Conservation (phyloP, 2,888 invertebrate species). For the Trypoxylon attenuatum region DNA sequence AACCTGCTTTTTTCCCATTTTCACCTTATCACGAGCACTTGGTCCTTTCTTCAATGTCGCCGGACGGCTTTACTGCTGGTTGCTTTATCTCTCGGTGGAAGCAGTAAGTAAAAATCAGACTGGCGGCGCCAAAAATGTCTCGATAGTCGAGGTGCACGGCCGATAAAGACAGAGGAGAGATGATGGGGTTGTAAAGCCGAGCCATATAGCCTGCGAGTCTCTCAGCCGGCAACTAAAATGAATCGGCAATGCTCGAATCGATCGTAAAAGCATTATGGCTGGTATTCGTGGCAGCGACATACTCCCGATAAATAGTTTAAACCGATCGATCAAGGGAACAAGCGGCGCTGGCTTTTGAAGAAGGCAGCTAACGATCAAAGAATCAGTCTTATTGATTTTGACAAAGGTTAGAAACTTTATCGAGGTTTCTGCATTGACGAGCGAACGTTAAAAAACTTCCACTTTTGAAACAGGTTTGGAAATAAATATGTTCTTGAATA, state of each 20-base stretch:
- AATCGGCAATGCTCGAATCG: constrained; percentile 46
- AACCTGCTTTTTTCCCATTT: constrained; percentile 2
- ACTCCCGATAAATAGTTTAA: constrained; percentile 48
- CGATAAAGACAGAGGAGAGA: constrained; percentile 63
- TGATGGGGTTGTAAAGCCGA: constrained; percentile 65
- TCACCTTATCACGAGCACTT: neutral
- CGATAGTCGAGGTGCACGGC: constrained; percentile 56
- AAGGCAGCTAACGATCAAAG: too few species aligned
- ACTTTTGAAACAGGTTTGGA: too few species aligned
- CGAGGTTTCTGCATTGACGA: too few species aligned
- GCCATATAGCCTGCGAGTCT: constrained; percentile 37
- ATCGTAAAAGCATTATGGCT: constrained; percentile 49
- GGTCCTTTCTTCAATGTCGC: constrained; percentile 1
- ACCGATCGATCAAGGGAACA: too few species aligned
- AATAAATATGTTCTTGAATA: too few species aligned
- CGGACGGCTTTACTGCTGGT: too few species aligned
- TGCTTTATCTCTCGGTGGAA: constrained; percentile 17
- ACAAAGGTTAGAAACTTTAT: too few species aligned
- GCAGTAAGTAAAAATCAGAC: constrained; percentile 59
- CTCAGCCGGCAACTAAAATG: constrained; percentile 40
- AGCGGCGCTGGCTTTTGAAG: too few species aligned
- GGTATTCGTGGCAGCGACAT: constrained; percentile 29
- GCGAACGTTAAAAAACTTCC: too few species aligned
- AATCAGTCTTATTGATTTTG: too few species aligned
- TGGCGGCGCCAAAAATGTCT: constrained; percentile 68